Evolutionary conservation across 2,797 vertebrate species (phyloP).

Genomic region (Alca torda): DNA sequence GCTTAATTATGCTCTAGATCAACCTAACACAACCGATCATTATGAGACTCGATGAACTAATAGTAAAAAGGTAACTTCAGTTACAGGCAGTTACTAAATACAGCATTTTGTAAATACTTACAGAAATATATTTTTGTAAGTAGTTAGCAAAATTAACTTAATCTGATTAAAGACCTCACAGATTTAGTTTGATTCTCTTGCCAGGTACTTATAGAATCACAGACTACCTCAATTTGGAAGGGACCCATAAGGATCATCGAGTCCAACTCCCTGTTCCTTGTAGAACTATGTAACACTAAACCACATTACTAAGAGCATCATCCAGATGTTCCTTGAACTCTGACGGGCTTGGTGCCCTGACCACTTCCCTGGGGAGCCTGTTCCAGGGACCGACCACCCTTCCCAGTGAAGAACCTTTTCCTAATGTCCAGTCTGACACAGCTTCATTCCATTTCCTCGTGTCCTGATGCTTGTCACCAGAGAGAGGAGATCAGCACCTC

Average conservation of each 20-base stretch:
- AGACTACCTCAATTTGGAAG: not conserved
- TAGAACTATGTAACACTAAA: not conserved
- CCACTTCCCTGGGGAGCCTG: not conserved
- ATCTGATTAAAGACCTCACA: not conserved
- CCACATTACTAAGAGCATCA: not conserved
- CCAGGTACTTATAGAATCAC: not conserved
- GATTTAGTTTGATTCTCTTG: not conserved
- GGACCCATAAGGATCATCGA: accelerated
- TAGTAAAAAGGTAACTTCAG: not conserved
- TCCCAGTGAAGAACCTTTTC: not conserved
- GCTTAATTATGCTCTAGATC: not conserved
- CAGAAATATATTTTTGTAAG: not conserved
- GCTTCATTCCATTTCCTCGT: not conserved
- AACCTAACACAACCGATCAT: not conserved
- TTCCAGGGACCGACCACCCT: not conserved
- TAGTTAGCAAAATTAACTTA: not conserved
- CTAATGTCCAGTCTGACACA: not conserved
- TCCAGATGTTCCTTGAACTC: not conserved
- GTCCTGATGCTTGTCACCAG: not conserved
- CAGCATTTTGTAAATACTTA: not conserved
- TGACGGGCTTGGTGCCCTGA: not conserved
- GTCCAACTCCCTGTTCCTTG: not conserved
- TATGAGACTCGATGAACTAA: not conserved
- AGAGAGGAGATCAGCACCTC: not conserved
- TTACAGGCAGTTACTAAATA: not conserved